A percentile compares a stretch with the other conserved stretches of the same genome.
phyloP scores from a whole-genome alignment of 2,888 invertebrate species.

The Caradrina kadenii region DNA sequence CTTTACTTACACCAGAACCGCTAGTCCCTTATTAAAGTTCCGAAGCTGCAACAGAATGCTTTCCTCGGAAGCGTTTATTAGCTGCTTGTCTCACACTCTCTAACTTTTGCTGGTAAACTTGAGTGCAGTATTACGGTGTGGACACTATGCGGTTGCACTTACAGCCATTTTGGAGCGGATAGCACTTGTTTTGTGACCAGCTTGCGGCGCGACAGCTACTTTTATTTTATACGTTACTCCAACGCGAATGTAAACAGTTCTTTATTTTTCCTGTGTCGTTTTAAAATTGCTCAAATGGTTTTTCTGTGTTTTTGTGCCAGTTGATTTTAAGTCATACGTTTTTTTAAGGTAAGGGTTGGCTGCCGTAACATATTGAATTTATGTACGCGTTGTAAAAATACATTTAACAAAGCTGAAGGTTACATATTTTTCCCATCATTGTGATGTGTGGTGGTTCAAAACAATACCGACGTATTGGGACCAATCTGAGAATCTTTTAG shows the following conservation, averaged over 20 bases:
- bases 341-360: neutral
- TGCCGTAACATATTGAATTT: no score
- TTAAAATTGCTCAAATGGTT: constrained; percentile 23
- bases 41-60: constrained; percentile 14
- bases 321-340: constrained; percentile 7
- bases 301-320: constrained; percentile 11
- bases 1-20: neutral
- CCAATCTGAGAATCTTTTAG: no score
- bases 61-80: constrained; percentile 45
- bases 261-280: constrained; percentile 19
- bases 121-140: constrained; percentile 33
- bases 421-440: no score
- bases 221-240: constrained; percentile 33
- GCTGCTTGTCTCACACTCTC: constrained; percentile 29
- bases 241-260: constrained; percentile 5
- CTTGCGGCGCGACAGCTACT: constrained; percentile 20
- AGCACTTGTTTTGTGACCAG: constrained; percentile 48
- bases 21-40: constrained; percentile 24
- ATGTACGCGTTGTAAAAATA: no score
- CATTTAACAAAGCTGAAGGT: no score
- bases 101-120: constrained; percentile 36
- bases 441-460: no score
- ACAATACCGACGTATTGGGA: no score
- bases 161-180: constrained; percentile 28
- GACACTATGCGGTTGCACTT: constrained; percentile 33